Base-by-base conservation (phyloP, 2,888 invertebrate species). In the Nemotelus pantherinus region DNA sequence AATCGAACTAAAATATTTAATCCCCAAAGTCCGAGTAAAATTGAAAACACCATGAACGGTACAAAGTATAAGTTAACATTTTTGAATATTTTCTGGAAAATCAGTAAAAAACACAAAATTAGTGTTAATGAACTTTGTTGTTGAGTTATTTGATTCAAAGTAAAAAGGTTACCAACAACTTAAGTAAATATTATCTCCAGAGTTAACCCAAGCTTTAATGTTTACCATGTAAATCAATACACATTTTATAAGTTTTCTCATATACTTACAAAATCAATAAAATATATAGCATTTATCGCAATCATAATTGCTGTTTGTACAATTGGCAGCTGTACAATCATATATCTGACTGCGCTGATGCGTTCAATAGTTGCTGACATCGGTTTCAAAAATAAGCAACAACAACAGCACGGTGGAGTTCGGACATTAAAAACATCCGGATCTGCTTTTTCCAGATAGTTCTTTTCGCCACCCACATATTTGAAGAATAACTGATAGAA, bases 391-490 rank as follows among this genome's bases (percentile, higher is more conserved):
- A 83, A 87, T 3, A 81, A 3, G 67, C 86, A 86, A 41, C 81
- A 82, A 67, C 82, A 82, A 77, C 87, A 87, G 68, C 84, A 85
- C 43, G 84, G 84, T 47, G 84, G 84, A 0, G 87, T 87, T 6
- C 85, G 84, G 1, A 86, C 82, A 60, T 81, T 83, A 45, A 87
- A 77, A 2, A 81, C 78, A 79, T 87, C 84, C 60, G 86, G 83
- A 83, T 86, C 85, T 76, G 85, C 82, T 80, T 85, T 85, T 84
- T 87, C 87, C 77, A 88, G 82, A 83, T 85, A 87, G 81, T 82
- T 80, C 82, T 81, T 79, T 84, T 87, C 81, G 77, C 77, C 81
- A 76, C 83, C 85, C 80, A 85, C 82, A 82, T 87, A 88, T 78
- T 83, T 85, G 77, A 86, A 86, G 81, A 87, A 86, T 68, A 86